A percentile compares a stretch with the other conserved stretches of the same genome.
phyloP scores from a whole-genome alignment of 2,888 invertebrate genomes.

The Drosophila gaucha region DNA sequence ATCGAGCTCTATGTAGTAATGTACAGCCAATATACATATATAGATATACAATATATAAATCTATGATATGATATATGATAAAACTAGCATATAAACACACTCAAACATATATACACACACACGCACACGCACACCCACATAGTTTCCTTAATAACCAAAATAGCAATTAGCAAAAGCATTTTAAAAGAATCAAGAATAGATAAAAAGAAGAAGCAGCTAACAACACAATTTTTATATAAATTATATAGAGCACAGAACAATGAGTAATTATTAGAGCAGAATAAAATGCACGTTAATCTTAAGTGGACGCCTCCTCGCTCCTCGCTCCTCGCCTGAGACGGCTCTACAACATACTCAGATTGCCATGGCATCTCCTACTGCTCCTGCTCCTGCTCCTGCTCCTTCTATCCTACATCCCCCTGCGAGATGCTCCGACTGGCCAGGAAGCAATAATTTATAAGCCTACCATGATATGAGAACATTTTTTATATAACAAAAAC shows the following conservation, averaged over 20 bases:
- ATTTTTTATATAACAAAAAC: conserved; percentile 29
- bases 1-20: conserved; percentile 57
- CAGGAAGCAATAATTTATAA: conserved; percentile 61
- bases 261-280: conserved; percentile 16
- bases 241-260: conserved; percentile 34
- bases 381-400: conserved; percentile 4
- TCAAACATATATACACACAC: conserved; percentile 24
- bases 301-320: background rate
- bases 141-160: conserved; percentile 75
- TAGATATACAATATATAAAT: conserved; percentile 39
- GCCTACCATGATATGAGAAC: conserved; percentile 25
- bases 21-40: conserved; percentile 65
- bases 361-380: conserved; percentile 7
- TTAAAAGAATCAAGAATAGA: background rate
- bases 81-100: conserved; percentile 49
- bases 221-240: conserved; percentile 15
- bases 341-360: conserved; percentile 2
- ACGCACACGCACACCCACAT: conserved; percentile 33
- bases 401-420: too few relatives aligned
- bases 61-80: conserved; percentile 41
- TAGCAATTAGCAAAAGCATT: conserved; percentile 50
- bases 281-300: conserved; percentile 17
- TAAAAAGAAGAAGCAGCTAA: background rate
- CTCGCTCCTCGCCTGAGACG: conserved; percentile 1
- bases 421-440: conserved; percentile 31